phyloP scores from a whole-genome alignment of 2,113 vertebrate genomes.

The Tympanuchus pallidicinctus region DNA sequence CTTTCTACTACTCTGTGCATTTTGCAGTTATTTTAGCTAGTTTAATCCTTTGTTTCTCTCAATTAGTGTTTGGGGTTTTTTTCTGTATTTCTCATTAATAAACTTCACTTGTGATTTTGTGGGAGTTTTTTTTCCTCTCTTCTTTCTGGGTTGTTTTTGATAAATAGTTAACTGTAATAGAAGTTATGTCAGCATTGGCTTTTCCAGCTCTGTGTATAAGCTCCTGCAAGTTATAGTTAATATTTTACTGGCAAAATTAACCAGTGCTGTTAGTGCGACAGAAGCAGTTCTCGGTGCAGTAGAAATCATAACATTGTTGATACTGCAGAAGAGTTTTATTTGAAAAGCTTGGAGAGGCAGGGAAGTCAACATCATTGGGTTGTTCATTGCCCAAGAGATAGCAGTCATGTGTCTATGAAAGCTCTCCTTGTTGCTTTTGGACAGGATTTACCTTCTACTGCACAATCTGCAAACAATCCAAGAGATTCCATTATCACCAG shows the following conservation, averaged over 20 bases:
- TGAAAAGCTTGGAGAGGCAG: neutral
- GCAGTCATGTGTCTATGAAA: neutral
- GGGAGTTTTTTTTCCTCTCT: neutral
- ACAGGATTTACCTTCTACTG: neutral
- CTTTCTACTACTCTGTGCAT: neutral
- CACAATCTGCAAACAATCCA: neutral
- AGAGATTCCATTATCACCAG: neutral
- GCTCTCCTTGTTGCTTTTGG: neutral
- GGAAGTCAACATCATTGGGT: neutral
- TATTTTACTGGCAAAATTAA: neutral
- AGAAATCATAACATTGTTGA: neutral
- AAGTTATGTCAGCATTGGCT: neutral
- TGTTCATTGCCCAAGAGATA: neutral
- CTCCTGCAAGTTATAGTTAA: neutral
- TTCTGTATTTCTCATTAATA: neutral
- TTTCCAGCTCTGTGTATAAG: neutral
- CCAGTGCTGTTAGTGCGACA: neutral
- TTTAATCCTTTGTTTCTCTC: neutral
- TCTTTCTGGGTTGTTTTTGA: neutral
- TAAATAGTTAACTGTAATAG: neutral
- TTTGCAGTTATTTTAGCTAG: neutral
- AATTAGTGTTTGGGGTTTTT: neutral
- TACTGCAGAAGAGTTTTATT: neutral
- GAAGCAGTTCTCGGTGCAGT: neutral
- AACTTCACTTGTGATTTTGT: neutral